These are phyloP conservation scores for Alces alces DNA, from an alignment of 2,113 vertebrate species.

Conservation along the genomic window DNA sequence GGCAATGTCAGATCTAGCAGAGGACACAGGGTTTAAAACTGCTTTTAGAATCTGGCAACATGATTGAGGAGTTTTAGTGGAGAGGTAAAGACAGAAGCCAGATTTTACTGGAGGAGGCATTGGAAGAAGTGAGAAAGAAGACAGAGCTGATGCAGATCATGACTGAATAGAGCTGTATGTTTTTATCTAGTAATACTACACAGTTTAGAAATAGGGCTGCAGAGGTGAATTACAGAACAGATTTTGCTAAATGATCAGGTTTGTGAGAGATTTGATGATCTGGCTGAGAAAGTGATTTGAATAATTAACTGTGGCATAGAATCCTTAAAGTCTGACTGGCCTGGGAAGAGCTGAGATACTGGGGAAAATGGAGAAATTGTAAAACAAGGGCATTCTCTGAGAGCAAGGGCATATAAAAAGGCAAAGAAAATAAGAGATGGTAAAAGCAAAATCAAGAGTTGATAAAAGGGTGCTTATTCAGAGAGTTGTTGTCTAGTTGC, in stretches of 20 bases:
- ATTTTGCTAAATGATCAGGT: background rate
- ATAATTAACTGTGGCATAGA: background rate
- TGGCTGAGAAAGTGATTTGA: background rate
- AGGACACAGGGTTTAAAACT: background rate
- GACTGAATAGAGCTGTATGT: background rate
- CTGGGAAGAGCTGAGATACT: background rate
- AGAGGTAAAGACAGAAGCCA: background rate
- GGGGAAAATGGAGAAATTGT: background rate
- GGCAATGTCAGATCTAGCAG: background rate
- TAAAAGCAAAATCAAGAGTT: background rate
- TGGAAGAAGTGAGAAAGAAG: background rate
- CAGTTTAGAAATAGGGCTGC: background rate
- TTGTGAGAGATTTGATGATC: background rate
- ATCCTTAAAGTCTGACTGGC: background rate
- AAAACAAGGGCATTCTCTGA: background rate
- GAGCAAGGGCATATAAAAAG: background rate
- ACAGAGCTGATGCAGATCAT: background rate
- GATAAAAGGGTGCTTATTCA: background rate
- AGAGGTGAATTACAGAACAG: background rate
- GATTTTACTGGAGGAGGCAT: background rate
- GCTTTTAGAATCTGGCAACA: background rate
- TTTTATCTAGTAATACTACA: background rate
- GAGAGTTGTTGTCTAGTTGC: background rate
- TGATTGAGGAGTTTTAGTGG: accelerated
- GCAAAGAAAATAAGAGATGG: background rate